Base-by-base conservation (phyloP, 1,140 invertebrate species). In the Drosophila nebulosa region DNA sequence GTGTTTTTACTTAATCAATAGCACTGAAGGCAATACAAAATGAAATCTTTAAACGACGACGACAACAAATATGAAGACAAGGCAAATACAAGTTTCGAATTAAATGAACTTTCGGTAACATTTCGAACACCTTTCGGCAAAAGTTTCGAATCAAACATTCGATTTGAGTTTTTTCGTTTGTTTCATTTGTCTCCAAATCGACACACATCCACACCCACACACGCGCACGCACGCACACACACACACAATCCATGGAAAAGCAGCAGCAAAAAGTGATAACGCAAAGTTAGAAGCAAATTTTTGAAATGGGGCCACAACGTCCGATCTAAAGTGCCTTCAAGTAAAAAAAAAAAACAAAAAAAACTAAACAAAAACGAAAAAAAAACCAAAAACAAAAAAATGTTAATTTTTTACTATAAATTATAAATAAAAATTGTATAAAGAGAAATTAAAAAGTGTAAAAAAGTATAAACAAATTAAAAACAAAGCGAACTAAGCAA, bases 291-390 rank as follows among this genome's bases (percentile, higher is more conserved):
- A 77, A 85, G 69, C 77, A 85, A 86, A 72, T 81, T 88, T 88
- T 83, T 83, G 74, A 92, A 86, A 93, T 91, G 92, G 90, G 95
- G 95, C 95, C 95, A 95, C 94, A 94, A 95, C 95, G 95, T 96
- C 95, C 95, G 95, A 95, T 95, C 95, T 95, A 95, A 96, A 96
- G 95, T 96, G 95, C 95, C 95, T 96, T 96, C 95, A 95, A 93
- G 94, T 95, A 95, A 94, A 93, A 94, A 93, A 93, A 93, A 93
- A 93, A 94, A 92, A 68, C 46, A 60, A 74, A 77, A 77, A 78
- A 78, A 91, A 89, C 69, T 81, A 94, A 93, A 93, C 93, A 93
- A 93, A 94, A 92, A 68, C 46, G 57, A 74, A 77, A 77, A 78
- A 63, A 69, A 66, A 42, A 58, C 64, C 62, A 66, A 71, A 74